Evolutionary conservation across 2,113 vertebrate species (phyloP), one percentile per base, ranked within the genome.

Genomic region (Oophaga pumilio): DNA sequence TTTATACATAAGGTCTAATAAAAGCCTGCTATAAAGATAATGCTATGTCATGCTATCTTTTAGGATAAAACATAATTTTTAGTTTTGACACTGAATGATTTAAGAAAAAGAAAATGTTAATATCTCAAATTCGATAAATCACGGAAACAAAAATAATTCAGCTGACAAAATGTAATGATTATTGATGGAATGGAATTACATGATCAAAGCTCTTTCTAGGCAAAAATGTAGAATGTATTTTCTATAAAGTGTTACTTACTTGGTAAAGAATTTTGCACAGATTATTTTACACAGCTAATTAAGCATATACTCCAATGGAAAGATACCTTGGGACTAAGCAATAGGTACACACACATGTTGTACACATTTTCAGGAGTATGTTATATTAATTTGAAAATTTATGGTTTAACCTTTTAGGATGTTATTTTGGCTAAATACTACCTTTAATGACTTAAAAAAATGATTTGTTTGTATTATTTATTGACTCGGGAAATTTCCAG

Each of bases 121-220:
- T n/a, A 56, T 57, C 22, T 26, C 52, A 15, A 78, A 78, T 53
- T 56, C 26, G n/a, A 78, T 22, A 78, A 56, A 78, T 26, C 52
- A 78, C 17, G 6, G 14, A 56, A 24, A 78, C 20, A 78, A 79
- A 57, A 57, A 56, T n/a, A 79, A 28, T 17, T 57, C 76, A 79
- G 28, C 76, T 59, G 53, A 28, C 76, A 79, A 56, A 79, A 18
- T 79, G 53, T 26, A 79, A 56, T 56, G 76, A 53, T 56, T 78
- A 52, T 53, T 2, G 15, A 17, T 3, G 24, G 15, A 57, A 57
- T 18, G 11, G 24, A 49, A 49, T 11, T 22, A 12, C 43, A 76
- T 7, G 2, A 22, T 53, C 18, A 14, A 33, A 26, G 20, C n/a
- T n/a, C 74, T 77, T 78, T 4, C n/a, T 53, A 56, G 14, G n/a